Conservation (phyloP, 1,140 invertebrate genomes). For the Brachionus sp. region DNA sequence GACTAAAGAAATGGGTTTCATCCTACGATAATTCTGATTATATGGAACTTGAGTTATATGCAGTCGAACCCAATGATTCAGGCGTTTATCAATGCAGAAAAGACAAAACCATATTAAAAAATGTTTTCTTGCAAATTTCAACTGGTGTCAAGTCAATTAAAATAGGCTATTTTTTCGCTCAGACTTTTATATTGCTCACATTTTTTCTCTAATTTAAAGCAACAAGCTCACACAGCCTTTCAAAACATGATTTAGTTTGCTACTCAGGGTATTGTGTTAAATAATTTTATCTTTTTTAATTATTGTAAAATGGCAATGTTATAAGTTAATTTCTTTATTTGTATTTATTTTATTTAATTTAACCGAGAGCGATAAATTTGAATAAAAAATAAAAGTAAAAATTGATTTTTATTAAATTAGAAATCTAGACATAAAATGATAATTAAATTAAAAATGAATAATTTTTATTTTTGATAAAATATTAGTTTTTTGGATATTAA, state of each 20-base stretch:
- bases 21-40: conserved; percentile 38
- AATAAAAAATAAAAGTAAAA: not conserved
- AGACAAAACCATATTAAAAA: conserved; percentile 15
- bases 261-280: not conserved
- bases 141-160: not conserved
- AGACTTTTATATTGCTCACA: not conserved
- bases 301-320: not conserved
- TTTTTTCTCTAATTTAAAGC: not conserved
- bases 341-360: not conserved
- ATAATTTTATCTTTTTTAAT: not conserved
- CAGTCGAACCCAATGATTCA: conserved; percentile 14
- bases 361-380: not conserved
- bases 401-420: not conserved
- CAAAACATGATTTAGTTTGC: not conserved
- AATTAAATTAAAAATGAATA: not conserved
- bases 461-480: not conserved
- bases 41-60: conserved; percentile 24
- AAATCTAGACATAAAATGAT: not conserved
- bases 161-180: not conserved
- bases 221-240: not conserved
- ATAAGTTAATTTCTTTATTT: not conserved
- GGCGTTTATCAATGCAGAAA: conserved; percentile 43
- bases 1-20: conserved; percentile 44
- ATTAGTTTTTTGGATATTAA: not conserved
- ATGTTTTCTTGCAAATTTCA: conserved; percentile 17